Percentiles rank a stretch among this genome's conserved stretches.
phyloP scores from a whole-genome alignment of 2,113 vertebrate genomes.

The Hystrix cristata region DNA sequence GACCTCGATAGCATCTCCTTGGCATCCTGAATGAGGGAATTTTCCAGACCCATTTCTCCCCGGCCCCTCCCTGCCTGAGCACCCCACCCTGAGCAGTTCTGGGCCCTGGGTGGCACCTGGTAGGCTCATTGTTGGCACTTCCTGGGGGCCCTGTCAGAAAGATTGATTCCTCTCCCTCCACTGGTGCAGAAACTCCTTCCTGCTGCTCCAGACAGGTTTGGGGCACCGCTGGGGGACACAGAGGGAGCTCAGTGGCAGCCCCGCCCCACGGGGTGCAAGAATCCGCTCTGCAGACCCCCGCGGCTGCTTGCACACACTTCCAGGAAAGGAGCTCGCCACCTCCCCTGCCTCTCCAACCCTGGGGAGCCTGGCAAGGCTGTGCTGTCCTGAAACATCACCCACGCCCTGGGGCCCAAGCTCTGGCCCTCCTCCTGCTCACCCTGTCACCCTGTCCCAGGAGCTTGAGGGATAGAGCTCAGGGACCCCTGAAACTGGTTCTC shows the following conservation, averaged over 20 bases:
- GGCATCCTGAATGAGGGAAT: slow-evolving; percentile 55
- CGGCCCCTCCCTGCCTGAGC: slow-evolving; percentile 20
- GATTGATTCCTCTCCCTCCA: slow-evolving; percentile 75
- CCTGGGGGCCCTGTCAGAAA: slow-evolving; percentile 70
- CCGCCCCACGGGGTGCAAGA: neutral
- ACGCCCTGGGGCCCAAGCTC: neutral
- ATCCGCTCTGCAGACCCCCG: neutral
- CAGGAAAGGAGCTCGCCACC: neutral
- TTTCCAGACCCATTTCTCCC: slow-evolving; percentile 58
- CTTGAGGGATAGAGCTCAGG: neutral
- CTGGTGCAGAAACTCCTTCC: slow-evolving; percentile 72
- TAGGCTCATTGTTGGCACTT: slow-evolving; percentile 71
- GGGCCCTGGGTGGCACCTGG: slow-evolving; percentile 70
- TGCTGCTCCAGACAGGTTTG: slow-evolving; percentile 68
- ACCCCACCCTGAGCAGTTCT: slow-evolving; percentile 52
- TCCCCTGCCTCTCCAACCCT: neutral
- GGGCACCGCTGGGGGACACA: neutral
- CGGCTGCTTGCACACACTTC: neutral
- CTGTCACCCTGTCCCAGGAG: neutral
- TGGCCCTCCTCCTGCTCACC: neutral
- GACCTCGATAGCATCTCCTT: slow-evolving; percentile 42
- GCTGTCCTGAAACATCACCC: neutral
- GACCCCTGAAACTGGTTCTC: neutral
- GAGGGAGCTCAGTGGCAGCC: neutral
- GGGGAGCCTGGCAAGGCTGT: neutral